These are phyloP conservation scores for Lamellibrachia luymesi DNA, from an alignment of 1,140 invertebrate genomes.

Conservation along the genomic window DNA sequence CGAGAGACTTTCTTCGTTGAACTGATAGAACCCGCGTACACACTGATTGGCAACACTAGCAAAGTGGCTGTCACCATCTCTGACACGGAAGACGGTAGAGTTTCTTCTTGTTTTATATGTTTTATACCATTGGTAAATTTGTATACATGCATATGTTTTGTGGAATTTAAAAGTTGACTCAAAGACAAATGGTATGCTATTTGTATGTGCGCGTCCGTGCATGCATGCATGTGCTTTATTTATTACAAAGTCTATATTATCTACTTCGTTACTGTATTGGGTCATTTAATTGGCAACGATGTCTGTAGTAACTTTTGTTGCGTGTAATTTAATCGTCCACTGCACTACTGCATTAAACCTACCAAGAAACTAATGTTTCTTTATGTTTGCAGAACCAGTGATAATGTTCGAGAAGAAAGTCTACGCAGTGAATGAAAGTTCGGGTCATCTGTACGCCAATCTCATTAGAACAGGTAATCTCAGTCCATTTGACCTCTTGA, in stretches of 20 bases:
- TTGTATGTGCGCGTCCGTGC: too few species aligned
- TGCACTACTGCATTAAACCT: not conserved
- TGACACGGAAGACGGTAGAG: constrained; percentile 48
- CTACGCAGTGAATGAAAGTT: constrained; percentile 48
- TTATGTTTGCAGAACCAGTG: constrained; percentile 39
- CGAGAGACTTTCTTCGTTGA: constrained; percentile 49
- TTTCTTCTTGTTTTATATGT: constrained; percentile 4
- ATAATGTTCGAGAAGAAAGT: constrained; percentile 42
- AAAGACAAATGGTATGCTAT: too few species aligned
- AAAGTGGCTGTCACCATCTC: constrained; percentile 39
- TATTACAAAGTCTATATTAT: not conserved
- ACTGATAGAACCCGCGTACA: constrained; percentile 42
- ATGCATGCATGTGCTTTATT: not conserved
- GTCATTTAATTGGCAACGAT: not conserved
- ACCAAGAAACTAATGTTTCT: not conserved
- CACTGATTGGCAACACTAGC: constrained; percentile 36
- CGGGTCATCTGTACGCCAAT: constrained; percentile 37
- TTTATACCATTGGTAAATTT: not conserved
- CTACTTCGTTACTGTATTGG: not conserved
- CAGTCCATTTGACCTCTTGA: not conserved
- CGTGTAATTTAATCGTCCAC: not conserved
- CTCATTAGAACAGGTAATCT: constrained; percentile 44
- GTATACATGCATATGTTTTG: too few species aligned
- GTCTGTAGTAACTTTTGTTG: not conserved
- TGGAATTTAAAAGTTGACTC: too few species aligned